These are phyloP conservation scores for Geotrupes spiniger DNA, from an alignment of 2,888 invertebrate genomes.

Conservation along the genomic window DNA sequence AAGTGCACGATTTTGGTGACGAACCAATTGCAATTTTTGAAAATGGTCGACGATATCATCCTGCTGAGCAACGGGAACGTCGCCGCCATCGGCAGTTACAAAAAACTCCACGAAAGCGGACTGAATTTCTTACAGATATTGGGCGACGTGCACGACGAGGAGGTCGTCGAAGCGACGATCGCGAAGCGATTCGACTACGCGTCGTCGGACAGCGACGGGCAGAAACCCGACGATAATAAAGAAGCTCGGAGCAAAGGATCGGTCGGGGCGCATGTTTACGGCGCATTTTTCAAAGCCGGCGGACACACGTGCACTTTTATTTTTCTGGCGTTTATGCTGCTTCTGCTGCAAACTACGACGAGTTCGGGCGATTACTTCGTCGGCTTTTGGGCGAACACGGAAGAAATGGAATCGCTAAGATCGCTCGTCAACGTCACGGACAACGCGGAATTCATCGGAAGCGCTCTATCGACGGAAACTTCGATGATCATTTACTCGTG, in stretches of 20 bases:
- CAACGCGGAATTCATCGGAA: conserved; percentile 10
- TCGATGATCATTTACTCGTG: conserved; percentile 44
- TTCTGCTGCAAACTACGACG: conserved; percentile 67
- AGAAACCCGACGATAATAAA: conserved; percentile 45
- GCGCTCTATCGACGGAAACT: conserved; percentile 24
- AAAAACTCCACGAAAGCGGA: conserved; percentile 65
- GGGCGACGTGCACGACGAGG: conserved; percentile 33
- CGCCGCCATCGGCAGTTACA: conserved; percentile 57
- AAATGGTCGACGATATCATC: conserved; percentile 55
- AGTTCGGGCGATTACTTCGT: conserved; percentile 80
- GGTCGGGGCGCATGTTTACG: conserved; percentile 55
- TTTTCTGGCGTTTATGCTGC: conserved; percentile 57
- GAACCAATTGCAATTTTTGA: conserved; percentile 79
- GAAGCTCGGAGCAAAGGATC: conserved; percentile 48
- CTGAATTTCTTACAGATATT: conserved; percentile 65
- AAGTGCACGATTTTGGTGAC: conserved; percentile 76
- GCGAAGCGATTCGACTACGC: conserved; percentile 55
- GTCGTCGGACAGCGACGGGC: conserved; percentile 43
- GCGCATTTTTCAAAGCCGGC: conserved; percentile 70
- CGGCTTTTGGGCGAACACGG: conserved; percentile 47
- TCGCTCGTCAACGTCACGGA: conserved; percentile 1
- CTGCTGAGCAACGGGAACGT: conserved; percentile 55
- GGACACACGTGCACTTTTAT: conserved; percentile 63
- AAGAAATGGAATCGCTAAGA: conserved; percentile 7
- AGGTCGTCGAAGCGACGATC: conserved; percentile 6